phyloP scores from a whole-genome alignment of 2,888 invertebrate species.

The Pristionchus fissidentatus region DNA sequence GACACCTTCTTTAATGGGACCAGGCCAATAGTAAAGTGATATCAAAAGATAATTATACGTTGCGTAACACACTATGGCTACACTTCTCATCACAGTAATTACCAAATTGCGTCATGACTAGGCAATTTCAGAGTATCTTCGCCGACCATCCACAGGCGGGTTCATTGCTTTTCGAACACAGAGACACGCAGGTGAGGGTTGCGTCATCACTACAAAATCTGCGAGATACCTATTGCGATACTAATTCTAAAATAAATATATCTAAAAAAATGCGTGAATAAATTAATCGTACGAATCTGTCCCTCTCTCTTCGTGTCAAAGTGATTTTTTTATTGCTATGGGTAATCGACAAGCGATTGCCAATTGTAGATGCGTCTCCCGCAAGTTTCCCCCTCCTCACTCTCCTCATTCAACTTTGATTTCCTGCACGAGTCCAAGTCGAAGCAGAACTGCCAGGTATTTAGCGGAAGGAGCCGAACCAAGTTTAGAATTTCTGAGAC shows the following conservation, averaged over 20 bases:
- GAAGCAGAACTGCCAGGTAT: conserved; percentile 72
- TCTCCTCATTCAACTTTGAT: conserved; percentile 62
- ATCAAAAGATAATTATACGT: not conserved
- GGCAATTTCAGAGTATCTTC: conserved; percentile 66
- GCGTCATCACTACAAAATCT: not conserved
- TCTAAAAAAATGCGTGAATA: too few relatives aligned
- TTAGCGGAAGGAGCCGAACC: too few relatives aligned
- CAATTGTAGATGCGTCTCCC: conserved; percentile 29
- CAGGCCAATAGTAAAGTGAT: too few relatives aligned
- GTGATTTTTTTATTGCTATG: not conserved
- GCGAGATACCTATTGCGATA: not conserved
- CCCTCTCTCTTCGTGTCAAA: too few relatives aligned
- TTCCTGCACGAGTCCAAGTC: conserved; percentile 70
- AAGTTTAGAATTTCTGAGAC: too few relatives aligned
- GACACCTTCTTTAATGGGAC: too few relatives aligned
- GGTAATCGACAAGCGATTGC: not conserved
- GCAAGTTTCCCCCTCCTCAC: not conserved
- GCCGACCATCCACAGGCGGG: conserved; percentile 74
- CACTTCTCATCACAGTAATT: not conserved
- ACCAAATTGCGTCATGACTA: too few relatives aligned
- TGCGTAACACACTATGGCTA: not conserved
- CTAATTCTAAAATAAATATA: too few relatives aligned
- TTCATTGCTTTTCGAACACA: conserved; percentile 72
- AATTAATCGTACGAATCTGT: too few relatives aligned
- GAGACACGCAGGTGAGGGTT: conserved; percentile 71